Percentiles rank a stretch among this genome's conserved stretches.
Conservation (phyloP, 1,140 invertebrate genomes). For the Bombus fervidus region DNA sequence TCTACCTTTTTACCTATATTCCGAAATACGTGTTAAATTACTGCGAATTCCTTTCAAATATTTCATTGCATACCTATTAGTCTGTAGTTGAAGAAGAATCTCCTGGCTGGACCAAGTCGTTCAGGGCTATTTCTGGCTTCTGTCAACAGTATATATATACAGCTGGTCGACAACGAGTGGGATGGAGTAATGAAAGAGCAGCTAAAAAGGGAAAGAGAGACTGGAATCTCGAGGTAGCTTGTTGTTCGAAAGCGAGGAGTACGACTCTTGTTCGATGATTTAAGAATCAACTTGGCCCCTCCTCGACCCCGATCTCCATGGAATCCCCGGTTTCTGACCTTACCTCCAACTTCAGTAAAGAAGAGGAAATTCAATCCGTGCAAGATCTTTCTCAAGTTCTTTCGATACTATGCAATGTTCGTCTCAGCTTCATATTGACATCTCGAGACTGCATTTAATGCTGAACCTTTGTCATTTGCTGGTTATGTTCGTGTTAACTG, state of each 20-base stretch:
- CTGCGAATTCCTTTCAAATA: too few relatives aligned
- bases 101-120: not conserved
- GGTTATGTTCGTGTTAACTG: not conserved
- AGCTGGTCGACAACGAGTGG: slow-evolving; percentile 12
- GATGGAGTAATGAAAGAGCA: not conserved
- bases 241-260: not conserved
- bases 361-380: not conserved
- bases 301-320: not conserved
- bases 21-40: too few relatives aligned
- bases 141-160: not conserved
- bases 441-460: not conserved
- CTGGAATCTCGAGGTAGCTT: slow-evolving; percentile 4
- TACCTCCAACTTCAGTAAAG: not conserved
- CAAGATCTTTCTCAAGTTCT: not conserved
- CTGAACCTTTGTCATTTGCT: not conserved
- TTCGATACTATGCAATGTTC: not conserved
- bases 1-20: too few relatives aligned
- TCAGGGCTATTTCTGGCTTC: not conserved
- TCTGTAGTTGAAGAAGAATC: not conserved
- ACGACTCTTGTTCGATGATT: slow-evolving; percentile 19
- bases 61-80: too few relatives aligned
- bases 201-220: slow-evolving; percentile 4
- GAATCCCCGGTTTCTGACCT: not conserved
- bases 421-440: not conserved
- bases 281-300: slow-evolving; percentile 14